Evolutionary conservation across 2,888 invertebrate species (phyloP), one percentile per base, ranked within the genome.

Genomic region (Lissonota sp.): DNA sequence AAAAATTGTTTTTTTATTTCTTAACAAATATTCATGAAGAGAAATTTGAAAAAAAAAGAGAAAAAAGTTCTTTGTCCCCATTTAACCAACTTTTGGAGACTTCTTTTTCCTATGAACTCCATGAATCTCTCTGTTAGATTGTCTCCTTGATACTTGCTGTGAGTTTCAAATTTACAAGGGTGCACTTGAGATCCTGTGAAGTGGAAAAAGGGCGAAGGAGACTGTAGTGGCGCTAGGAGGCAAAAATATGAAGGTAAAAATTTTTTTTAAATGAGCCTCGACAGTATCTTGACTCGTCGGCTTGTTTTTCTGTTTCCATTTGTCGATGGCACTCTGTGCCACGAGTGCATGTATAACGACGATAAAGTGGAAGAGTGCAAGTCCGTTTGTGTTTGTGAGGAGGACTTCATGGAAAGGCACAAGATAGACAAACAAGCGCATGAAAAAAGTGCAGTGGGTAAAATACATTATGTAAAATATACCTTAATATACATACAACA

Each of bases 401-500:
- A 46, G 51, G 57, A 37, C 10, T 49, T 72, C 16, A 49, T 73
- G 72, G 55, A 49, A 73, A 76, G 72, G 53, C 81, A 74, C 81
- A 74, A 81, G 77, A 53, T 58, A 66, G 62, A 71, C 53, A 75
- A 77, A 77, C 69, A 78, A 73, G 70, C 67, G 58, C 53, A 14
- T 12, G 5, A 40, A 12, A 55, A 49, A 57, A 44, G 71, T 66
- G 49, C 44, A 62, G 46, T 60, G 58, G 63, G 62, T 62, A 66
- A 74, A 53, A 51, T 44, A 64, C 44, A 46, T 73, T 58, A 51
- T 57, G 7, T 49, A 49, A 8, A 49, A 58, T 26, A 57, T 46
- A 44, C 12, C 8, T 44, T 12, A 37, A 67, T 16, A 76, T 39
- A 42, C 16, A 60, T 40, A 51, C 53, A 44, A 57, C 14, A 51